phyloP scores from a whole-genome alignment of 2,113 vertebrate species.

The Salvelinus sp. region DNA sequence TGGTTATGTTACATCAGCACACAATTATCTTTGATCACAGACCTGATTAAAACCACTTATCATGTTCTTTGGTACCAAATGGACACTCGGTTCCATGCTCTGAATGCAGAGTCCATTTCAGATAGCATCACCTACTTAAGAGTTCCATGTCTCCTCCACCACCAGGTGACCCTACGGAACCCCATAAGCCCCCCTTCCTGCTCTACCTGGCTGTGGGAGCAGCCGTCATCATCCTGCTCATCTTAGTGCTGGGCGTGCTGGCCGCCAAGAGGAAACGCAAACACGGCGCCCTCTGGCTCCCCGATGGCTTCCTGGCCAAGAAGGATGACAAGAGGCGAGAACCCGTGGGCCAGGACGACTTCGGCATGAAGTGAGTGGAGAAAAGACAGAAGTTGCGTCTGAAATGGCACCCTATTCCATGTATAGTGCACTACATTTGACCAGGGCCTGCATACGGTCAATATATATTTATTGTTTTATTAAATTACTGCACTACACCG shows the following conservation, averaged over 20 bases:
- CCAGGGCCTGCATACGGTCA: too few species aligned
- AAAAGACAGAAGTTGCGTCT: too few species aligned
- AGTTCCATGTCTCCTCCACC: neutral
- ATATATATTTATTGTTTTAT: too few species aligned
- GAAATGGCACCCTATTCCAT: too few species aligned
- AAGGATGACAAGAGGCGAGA: slow-evolving; percentile 90
- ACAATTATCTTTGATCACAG: too few species aligned
- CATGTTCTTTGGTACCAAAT: too few species aligned
- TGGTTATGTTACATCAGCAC: too few species aligned
- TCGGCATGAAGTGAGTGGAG: slow-evolving; percentile 88
- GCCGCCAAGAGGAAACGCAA: slow-evolving; percentile 91
- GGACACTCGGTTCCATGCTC: too few species aligned
- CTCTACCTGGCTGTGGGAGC: slow-evolving; percentile 84
- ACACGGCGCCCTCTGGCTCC: slow-evolving; percentile 87
- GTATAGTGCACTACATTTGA: too few species aligned
- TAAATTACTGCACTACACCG: too few species aligned
- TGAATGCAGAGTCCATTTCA: neutral
- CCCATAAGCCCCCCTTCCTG: neutral
- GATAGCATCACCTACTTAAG: neutral
- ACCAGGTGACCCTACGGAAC: slow-evolving; percentile 58
- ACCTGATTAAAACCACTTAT: too few species aligned
- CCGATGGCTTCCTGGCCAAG: slow-evolving; percentile 86
- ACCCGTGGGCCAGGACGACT: slow-evolving; percentile 92
- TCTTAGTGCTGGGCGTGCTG: slow-evolving; percentile 87
- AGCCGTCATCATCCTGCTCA: slow-evolving; percentile 81